Evolutionary conservation across 2,797 vertebrate species (phyloP), one percentile per base, ranked within the genome.

Genomic region (Peromyscus eremicus): DNA sequence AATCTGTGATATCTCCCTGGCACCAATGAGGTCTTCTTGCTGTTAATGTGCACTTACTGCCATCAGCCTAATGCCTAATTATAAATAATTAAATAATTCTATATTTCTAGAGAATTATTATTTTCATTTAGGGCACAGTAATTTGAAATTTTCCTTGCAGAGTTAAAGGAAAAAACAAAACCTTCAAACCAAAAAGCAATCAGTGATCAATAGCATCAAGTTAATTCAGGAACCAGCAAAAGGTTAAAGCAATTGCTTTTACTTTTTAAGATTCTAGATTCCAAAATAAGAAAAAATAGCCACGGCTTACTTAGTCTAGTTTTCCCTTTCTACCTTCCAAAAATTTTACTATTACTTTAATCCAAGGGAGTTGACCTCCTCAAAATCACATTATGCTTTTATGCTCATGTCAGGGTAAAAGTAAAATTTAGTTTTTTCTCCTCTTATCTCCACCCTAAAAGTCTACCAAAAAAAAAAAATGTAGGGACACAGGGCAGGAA

Each of bases 51-150:
- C 66, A 57, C n/a, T 46, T 5, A 46, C 32, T 89, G 52, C 4
- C 49, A 64, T 73, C 62, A 64, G 13, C 9, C 25, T 37, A 57
- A 57, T 79, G 14, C 5, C n/a, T 87, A 11, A 55, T n/a, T 55
- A 55, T 55, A 55, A 55, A 55, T 55, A 14, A 55, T 55, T 55
- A 55, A 55, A 55, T 55, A 55, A 16, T 55, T 7, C 27, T 12
- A 73, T 77, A 83, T 92, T 75, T 92, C 52, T 89, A 89, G 43
- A 60, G 10, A 84, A 66, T 89, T 68, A 11, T 49, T 91, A 66
- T 34, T 73, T 93, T 71, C 4, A 6, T 64, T 57, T 68, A 66
- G 85, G n/a, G 10, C 1, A 49, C 11, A 3, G 1, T 80, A 46
- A n/a, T 60, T 55, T 5, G 40, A 16, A 83, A 66, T 49, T 92